Conservation (phyloP, 2,888 invertebrate genomes). For the Plagodis pulveraria region DNA sequence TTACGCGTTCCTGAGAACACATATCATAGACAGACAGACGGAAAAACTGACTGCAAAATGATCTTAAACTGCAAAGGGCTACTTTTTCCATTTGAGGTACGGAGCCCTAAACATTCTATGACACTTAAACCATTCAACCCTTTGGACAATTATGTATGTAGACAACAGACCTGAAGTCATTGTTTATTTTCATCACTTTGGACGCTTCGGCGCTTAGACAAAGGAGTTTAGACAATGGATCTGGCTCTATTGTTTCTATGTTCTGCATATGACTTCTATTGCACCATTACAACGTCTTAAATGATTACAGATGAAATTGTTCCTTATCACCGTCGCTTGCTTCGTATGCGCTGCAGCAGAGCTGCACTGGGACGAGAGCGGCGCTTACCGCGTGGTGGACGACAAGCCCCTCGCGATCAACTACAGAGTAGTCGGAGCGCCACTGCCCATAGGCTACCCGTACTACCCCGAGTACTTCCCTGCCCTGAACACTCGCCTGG, state of each 20-base stretch:
- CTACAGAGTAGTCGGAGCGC: neutral
- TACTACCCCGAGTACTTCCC: slow-evolving; percentile 18
- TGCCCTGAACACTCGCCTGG: slow-evolving; percentile 1
- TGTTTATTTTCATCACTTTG: too few species aligned
- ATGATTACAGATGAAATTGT: slow-evolving; percentile 47
- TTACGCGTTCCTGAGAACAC: too few species aligned
- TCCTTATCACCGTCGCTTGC: slow-evolving; percentile 29
- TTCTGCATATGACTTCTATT: neutral
- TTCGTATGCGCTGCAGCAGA: slow-evolving; percentile 36
- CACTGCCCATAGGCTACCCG: slow-evolving; percentile 4
- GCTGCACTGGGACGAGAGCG: slow-evolving; percentile 39
- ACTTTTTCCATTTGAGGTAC: too few species aligned
- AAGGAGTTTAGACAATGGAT: neutral
- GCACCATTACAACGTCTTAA: neutral
- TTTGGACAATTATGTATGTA: too few species aligned
- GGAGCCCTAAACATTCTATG: too few species aligned
- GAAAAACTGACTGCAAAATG: too few species aligned
- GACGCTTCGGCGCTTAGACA: neutral
- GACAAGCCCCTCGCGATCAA: slow-evolving; percentile 10
- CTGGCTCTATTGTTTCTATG: neutral
- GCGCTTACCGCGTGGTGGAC: slow-evolving; percentile 35
- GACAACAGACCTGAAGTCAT: too few species aligned
- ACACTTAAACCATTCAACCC: too few species aligned
- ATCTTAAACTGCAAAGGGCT: too few species aligned
- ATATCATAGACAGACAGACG: too few species aligned